These are phyloP conservation scores for Allobates femoralis DNA, from an alignment of 2,797 vertebrate genomes.

Conservation along the genomic window DNA sequence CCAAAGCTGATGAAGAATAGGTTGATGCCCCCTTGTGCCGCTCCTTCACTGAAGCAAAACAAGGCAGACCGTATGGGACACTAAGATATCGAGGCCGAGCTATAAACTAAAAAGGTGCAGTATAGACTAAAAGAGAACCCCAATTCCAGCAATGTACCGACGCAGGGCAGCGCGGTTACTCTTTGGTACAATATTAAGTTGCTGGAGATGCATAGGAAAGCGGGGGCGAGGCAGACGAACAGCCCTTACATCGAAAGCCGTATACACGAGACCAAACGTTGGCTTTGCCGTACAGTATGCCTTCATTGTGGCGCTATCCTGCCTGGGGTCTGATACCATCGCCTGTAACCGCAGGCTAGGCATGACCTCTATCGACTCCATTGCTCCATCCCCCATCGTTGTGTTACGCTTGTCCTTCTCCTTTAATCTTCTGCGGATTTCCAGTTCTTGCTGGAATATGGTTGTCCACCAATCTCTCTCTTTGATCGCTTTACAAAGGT, in stretches of 20 bases:
- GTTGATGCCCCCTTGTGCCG: background rate
- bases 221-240: conserved; percentile 28
- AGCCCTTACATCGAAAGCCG: background rate
- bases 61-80: conserved; percentile 26
- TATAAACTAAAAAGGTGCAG: conserved; percentile 36
- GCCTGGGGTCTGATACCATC: background rate
- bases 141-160: conserved; percentile 40
- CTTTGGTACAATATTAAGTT: conserved; percentile 87
- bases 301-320: too few species aligned
- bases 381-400: conserved; percentile 58
- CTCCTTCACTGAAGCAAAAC: background rate
- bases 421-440: conserved; percentile 57
- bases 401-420: conserved; percentile 66
- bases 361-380: background rate
- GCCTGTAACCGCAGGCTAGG: background rate
- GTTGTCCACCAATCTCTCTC: conserved; percentile 62
- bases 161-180: conserved; percentile 63
- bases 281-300: background rate
- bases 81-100: background rate
- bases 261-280: background rate
- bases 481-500: conserved; percentile 63
- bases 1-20: conserved; percentile 51
- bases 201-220: conserved; percentile 88
- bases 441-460: conserved; percentile 50
- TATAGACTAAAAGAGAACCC: conserved; percentile 47